Base-by-base conservation (phyloP, 23 tunicate species). In the Corella eumyota region DNA sequence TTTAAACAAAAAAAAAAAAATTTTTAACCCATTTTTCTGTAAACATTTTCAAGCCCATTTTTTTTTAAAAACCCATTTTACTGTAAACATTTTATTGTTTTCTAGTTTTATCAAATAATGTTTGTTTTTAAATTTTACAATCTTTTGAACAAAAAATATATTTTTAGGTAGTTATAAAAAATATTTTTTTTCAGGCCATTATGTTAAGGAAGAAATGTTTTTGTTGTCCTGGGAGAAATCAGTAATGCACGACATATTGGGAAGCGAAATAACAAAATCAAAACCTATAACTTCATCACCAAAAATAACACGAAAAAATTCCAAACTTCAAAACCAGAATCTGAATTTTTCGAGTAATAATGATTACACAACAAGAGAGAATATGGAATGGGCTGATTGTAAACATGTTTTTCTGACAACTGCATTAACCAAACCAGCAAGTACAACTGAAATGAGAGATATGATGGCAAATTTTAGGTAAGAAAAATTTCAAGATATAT, bases 401-500 rank as follows among this genome's bases (percentile, higher is more conserved):
- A 56, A 74, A 26, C 92, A 82, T 52, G 83, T 56, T 30, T 82
- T 74, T 53, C 27, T 82, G 0, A 47, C 92, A 5, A 34, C 51
- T 15, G 29, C 81, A 25, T 54, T 82, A 9, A 58, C 81, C 3
- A 31, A 66, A 61, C 81, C 92, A 0, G 92, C 81, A 0, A 34
- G 64, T 26, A 65, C 92, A 17, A 51, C 22, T 23, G 66, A 67
- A 28, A 62, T 68, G 51, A 68, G 46, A 37, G 92, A 82, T 50
- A 23, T 82, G 37, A 3, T 82, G 4, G 73, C 92, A 1, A 67
- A 70, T 29, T 82, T 66, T 50, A 60, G 87, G 87, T 79, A 20
- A 45, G 13, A 9, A 40, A 11, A 13, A 55, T 21, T 20, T 20
- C 25, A 17, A n/a, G 23, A n/a, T 55, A 55, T 55, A 0, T 15